Conservation (phyloP, 2,888 invertebrate species). For the Anaspis maculata region DNA sequence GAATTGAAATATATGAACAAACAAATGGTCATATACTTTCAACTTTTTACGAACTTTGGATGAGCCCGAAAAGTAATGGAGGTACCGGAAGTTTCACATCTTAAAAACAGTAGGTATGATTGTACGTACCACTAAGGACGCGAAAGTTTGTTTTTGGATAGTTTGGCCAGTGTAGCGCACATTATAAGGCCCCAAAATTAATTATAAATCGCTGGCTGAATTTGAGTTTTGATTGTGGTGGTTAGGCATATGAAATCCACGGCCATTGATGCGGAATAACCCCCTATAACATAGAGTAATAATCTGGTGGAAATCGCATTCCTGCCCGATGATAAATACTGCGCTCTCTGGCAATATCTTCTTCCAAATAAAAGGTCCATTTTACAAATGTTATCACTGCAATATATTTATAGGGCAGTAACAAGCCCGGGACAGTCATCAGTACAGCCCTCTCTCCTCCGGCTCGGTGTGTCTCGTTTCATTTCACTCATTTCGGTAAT, state of each 20-base stretch:
- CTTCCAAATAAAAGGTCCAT: constrained; percentile 43
- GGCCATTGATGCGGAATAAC: constrained; percentile 30
- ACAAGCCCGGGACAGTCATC: constrained; percentile 18
- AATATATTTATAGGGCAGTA: constrained; percentile 42
- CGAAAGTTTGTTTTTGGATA: too few species aligned
- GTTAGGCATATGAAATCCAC: constrained; percentile 33
- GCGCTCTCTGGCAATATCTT: constrained; percentile 36
- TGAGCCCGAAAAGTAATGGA: too few species aligned
- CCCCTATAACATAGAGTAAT: constrained; percentile 26
- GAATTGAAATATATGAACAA: too few species aligned
- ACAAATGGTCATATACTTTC: too few species aligned
- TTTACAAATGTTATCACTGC: constrained; percentile 44
- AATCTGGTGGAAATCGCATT: constrained; percentile 35
- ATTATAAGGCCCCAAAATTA: too few species aligned
- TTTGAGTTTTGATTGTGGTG: constrained; percentile 25
- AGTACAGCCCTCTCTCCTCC: constrained; percentile 15
- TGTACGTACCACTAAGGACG: too few species aligned
- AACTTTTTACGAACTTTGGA: too few species aligned
- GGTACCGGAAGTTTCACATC: too few species aligned
- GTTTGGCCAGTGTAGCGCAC: too few species aligned
- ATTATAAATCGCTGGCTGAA: constrained; percentile 14
- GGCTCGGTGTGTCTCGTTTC: constrained; percentile 20
- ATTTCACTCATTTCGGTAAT: constrained; percentile 45
- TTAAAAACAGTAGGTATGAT: too few species aligned
- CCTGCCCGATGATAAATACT: constrained; percentile 42